Percentiles rank a stretch among this genome's conserved stretches.
Evolutionary conservation across 2,113 vertebrate species (phyloP).

Genomic region (Platycercus adscitus): DNA sequence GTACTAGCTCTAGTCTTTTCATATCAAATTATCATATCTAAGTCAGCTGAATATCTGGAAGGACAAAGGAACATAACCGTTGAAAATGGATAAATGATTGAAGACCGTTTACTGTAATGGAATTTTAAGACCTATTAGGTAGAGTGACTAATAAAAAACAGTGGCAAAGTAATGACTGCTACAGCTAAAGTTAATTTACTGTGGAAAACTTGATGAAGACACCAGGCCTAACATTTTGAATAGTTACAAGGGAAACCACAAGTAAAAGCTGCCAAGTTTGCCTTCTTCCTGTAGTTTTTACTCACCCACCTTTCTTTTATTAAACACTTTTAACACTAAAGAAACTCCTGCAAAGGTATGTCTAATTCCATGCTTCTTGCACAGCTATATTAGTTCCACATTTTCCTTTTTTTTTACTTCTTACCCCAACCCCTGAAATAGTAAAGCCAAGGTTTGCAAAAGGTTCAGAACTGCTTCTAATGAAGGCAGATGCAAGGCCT

Average conservation of each 20-base stretch:
- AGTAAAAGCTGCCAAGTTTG: neutral
- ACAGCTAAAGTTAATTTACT: neutral
- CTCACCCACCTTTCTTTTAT: constrained; percentile 7
- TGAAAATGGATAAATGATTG: neutral
- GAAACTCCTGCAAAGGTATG: neutral
- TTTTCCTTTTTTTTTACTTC: constrained; percentile 6
- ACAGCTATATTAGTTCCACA: neutral
- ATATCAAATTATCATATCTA: neutral
- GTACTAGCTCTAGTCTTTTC: neutral
- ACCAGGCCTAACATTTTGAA: neutral
- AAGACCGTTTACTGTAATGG: neutral
- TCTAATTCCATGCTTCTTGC: neutral
- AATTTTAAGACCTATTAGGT: neutral
- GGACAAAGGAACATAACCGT: neutral
- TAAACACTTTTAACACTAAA: neutral
- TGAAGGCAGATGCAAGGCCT: neutral
- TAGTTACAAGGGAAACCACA: constrained; percentile 6
- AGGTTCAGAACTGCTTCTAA: neutral
- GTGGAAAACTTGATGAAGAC: constrained; percentile 2
- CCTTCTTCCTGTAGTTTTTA: constrained; percentile 17
- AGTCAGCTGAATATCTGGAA: neutral
- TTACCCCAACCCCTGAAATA: neutral
- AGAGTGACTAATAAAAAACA: neutral
- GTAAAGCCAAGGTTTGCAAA: neutral
- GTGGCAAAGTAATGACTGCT: neutral